Conservation (phyloP, 2,113 vertebrate species). For the Mystacornis crossleyi region DNA sequence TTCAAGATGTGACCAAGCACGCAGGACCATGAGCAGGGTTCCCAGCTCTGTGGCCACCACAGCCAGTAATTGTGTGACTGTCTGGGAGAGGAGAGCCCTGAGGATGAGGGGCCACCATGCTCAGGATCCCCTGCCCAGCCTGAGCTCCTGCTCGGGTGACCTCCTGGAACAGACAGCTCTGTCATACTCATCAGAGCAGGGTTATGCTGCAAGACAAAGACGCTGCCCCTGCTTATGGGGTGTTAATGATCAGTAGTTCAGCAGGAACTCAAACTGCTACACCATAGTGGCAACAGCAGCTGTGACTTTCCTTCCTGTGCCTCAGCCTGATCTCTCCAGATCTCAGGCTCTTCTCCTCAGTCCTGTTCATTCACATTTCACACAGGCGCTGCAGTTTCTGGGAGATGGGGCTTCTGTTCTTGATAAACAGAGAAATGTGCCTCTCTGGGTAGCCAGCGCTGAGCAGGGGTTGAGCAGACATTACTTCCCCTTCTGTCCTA, state of each 20-base stretch:
- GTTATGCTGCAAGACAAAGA: not conserved
- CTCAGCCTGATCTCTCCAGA: not conserved
- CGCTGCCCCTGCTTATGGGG: fast-evolving
- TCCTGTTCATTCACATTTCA: not conserved
- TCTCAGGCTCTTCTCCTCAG: not conserved
- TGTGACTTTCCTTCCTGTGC: not conserved
- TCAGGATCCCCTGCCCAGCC: not conserved
- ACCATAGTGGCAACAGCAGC: not conserved
- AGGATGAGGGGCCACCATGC: fast-evolving
- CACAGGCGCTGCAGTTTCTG: not conserved
- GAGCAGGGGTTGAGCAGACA: not conserved
- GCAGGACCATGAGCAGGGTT: not conserved
- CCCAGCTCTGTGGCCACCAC: not conserved
- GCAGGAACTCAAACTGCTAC: not conserved
- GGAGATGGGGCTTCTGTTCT: not conserved
- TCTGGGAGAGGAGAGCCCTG: not conserved
- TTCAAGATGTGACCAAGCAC: not conserved
- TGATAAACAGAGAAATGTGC: not conserved
- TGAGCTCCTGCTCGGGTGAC: not conserved
- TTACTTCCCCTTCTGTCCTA: not conserved
- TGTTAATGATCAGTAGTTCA: not conserved
- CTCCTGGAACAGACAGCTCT: not conserved
- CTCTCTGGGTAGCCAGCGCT: not conserved
- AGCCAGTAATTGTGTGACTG: not conserved
- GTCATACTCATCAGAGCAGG: not conserved